Percentiles rank a stretch among this genome's conserved stretches.
Evolutionary conservation across 2,888 invertebrate species (phyloP).

Genomic region (Apodemia duryi): DNA sequence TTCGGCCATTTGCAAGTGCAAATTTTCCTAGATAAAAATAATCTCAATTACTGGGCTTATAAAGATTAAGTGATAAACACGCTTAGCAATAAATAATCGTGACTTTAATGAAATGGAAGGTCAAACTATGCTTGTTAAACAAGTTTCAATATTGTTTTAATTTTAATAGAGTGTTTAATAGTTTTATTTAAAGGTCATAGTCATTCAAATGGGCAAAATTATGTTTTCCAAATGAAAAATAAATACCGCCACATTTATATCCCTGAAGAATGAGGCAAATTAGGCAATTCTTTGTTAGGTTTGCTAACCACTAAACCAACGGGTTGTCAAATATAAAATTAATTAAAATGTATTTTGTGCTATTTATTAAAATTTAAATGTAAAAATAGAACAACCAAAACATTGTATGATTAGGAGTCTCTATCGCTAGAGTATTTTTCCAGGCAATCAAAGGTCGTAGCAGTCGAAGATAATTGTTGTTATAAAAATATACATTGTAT

Average conservation of each 20-base stretch:
- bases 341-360: too few relatives aligned
- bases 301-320: too few relatives aligned
- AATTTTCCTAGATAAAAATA: slow-evolving; percentile 74
- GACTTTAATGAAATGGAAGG: slow-evolving; percentile 23
- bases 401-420: not conserved
- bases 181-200: not conserved
- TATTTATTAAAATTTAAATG: too few relatives aligned
- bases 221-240: not conserved
- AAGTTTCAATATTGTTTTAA: slow-evolving; percentile 4
- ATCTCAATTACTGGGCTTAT: slow-evolving; percentile 55
- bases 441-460: not conserved
- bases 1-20: slow-evolving; percentile 70
- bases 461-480: not conserved
- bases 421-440: not conserved
- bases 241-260: too few relatives aligned
- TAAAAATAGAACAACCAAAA: too few relatives aligned
- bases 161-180: slow-evolving; percentile 1
- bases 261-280: too few relatives aligned
- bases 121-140: slow-evolving; percentile 9
- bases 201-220: not conserved
- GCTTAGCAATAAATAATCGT: slow-evolving; percentile 38
- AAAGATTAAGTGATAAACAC: slow-evolving; percentile 59
- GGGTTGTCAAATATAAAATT: too few relatives aligned
- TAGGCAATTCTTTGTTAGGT: too few relatives aligned
- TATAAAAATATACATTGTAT: not conserved